A percentile compares a stretch with the other conserved stretches of the same genome.
Conservation (phyloP, 2,888 invertebrate species). For the Trichacis sp. region DNA sequence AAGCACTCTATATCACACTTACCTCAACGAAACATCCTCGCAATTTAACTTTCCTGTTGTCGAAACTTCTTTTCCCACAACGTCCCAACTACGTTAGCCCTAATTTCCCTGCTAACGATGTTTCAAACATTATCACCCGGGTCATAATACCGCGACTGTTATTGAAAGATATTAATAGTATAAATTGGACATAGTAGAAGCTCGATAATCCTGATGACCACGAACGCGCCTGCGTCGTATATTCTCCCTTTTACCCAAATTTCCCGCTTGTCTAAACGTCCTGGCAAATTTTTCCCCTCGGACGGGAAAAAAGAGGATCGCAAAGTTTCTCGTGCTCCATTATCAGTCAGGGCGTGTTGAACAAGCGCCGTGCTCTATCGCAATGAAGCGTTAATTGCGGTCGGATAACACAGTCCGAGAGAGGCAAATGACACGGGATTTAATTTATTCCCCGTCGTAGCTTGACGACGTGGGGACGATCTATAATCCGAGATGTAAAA, state of each 20-base stretch:
- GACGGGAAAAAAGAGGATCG: no score
- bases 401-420: conserved; percentile 24
- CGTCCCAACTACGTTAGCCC: not conserved
- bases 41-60: no score
- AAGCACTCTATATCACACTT: no score
- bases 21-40: no score
- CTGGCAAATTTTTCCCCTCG: no score
- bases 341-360: conserved; percentile 4
- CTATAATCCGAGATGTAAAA: conserved; percentile 16
- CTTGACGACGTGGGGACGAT: no score
- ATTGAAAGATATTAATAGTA: conserved; percentile 17
- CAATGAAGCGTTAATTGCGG: conserved; percentile 34
- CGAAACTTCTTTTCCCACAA: no score
- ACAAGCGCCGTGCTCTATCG: conserved; percentile 13
- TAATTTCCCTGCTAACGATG: not conserved
- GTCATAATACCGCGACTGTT: conserved; percentile 24
- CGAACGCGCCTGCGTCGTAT: conserved; percentile 46
- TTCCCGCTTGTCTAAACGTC: no score
- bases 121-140: conserved; percentile 11
- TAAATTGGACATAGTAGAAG: conserved; percentile 40
- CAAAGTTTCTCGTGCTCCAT: conserved; percentile 13
- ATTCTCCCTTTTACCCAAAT: not conserved
- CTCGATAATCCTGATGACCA: conserved; percentile 61
- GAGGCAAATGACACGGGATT: conserved; percentile 5
- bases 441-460: conserved; percentile 29